A percentile compares a stretch with the other conserved stretches of the same genome.
These are phyloP conservation scores for Columbina picui DNA, from an alignment of 2,113 vertebrate species.

Conservation along the genomic window DNA sequence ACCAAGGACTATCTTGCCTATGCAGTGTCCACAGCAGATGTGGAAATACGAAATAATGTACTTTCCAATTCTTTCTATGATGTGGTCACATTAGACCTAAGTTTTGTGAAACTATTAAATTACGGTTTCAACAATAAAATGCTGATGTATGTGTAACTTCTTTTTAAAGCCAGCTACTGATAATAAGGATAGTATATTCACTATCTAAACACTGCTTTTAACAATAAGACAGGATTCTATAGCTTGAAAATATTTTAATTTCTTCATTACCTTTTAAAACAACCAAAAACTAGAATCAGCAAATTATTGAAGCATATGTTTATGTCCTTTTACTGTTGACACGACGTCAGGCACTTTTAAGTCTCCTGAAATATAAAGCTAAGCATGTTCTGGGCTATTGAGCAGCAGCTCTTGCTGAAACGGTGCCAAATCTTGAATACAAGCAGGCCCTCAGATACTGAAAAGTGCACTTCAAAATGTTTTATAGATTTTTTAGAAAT, in stretches of 20 bases:
- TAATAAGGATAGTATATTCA: not conserved
- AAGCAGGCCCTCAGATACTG: not conserved
- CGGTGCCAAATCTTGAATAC: not conserved
- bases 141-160: not conserved
- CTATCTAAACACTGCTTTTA: not conserved
- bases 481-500: not conserved
- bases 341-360: not conserved
- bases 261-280: constrained; percentile 10
- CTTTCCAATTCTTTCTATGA: not conserved
- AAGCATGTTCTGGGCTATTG: not conserved
- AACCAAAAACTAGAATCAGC: not conserved
- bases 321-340: not conserved
- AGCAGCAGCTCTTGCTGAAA: not conserved
- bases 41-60: not conserved
- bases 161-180: not conserved
- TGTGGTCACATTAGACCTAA: not conserved
- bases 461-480: constrained; percentile 38
- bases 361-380: not conserved
- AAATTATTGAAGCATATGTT: not conserved
- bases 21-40: not conserved
- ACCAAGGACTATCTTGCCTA: not conserved
- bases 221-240: not conserved
- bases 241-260: not conserved
- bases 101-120: not conserved
- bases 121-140: not conserved